These are phyloP conservation scores for Triplophysa rosa DNA, from an alignment of 2,113 vertebrate species.

Conservation along the genomic window DNA sequence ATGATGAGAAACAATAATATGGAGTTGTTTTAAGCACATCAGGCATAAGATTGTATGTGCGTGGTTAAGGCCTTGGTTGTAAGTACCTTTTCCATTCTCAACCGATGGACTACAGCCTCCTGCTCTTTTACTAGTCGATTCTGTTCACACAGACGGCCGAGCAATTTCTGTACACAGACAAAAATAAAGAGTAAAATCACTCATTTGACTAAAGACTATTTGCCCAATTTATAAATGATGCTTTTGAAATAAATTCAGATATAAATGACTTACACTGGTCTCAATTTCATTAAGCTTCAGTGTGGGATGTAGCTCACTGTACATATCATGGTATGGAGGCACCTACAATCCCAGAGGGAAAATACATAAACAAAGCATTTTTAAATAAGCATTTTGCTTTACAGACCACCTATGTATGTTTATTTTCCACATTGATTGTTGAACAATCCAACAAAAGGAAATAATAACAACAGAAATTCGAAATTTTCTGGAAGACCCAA, in stretches of 20 bases:
- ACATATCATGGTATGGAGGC: conserved; percentile 85
- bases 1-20: too few species aligned
- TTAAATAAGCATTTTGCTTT: not conserved
- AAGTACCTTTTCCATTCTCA: conserved; percentile 89
- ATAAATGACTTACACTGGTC: conserved; percentile 84
- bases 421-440: not conserved
- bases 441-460: too few species aligned
- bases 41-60: too few species aligned
- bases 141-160: conserved; percentile 91
- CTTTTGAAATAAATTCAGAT: not conserved
- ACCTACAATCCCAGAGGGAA: conserved; percentile 73
- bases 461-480: not conserved
- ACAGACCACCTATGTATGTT: not conserved
- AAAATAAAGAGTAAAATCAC: not conserved
- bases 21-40: too few species aligned
- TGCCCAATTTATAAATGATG: not conserved
- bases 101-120: conserved; percentile 86
- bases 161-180: conserved; percentile 80
- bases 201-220: not conserved
- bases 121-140: conserved; percentile 88
- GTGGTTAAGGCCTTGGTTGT: too few species aligned
- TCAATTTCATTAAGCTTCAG: conserved; percentile 93
- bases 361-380: not conserved
- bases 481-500: not conserved
- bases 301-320: conserved; percentile 83